These are phyloP conservation scores for Leptopilina boulardi DNA, from an alignment of 1,140 invertebrate genomes.

Conservation along the genomic window DNA sequence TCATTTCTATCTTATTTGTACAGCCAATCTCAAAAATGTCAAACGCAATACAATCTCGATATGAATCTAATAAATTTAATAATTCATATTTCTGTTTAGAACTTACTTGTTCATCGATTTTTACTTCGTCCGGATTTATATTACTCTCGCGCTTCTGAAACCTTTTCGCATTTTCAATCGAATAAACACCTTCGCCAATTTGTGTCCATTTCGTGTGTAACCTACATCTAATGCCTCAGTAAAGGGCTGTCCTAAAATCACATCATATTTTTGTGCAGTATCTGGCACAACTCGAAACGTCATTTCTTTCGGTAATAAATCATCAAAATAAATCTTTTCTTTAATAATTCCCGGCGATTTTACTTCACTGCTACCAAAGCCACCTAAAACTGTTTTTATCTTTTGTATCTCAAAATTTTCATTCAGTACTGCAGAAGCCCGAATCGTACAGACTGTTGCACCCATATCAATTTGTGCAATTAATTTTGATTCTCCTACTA, in stretches of 20 bases:
- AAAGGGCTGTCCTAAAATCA: constrained; percentile 21
- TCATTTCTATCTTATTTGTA: constrained; percentile 30
- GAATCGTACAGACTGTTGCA: too few species aligned
- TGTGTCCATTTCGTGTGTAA: neutral
- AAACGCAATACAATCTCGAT: constrained; percentile 31
- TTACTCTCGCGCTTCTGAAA: neutral
- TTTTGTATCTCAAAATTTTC: neutral
- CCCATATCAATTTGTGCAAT: too few species aligned
- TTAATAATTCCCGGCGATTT: constrained; percentile 22
- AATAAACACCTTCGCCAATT: neutral
- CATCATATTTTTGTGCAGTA: too few species aligned
- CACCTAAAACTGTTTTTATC: too few species aligned
- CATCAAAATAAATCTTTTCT: constrained; percentile 16
- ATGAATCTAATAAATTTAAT: constrained; percentile 9
- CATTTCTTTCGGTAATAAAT: constrained; percentile 16
- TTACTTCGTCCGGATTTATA: neutral
- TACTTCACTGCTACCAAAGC: too few species aligned
- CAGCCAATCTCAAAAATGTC: constrained; percentile 29
- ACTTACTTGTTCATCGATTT: neutral
- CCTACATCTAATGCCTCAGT: constrained; percentile 41
- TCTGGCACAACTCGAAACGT: neutral
- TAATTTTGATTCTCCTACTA: too few species aligned
- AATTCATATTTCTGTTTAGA: constrained; percentile 18
- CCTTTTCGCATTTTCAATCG: neutral
- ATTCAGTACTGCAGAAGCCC: too few species aligned